Evolutionary conservation across 1,140 invertebrate species (phyloP).

Genomic region (Drosophila melanogaster): Release_6_plus_ISO1_MT NT_033777.3:13655001-13655500

Average conservation of each 20-base stretch:
- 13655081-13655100: constrained; percentile 24
- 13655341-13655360: constrained; percentile 39
- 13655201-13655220: neutral
- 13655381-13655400: constrained; percentile 55
- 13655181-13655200: neutral
- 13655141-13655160: neutral
- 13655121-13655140: constrained; percentile 19
- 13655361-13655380: constrained; percentile 64
- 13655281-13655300: constrained; percentile 61
- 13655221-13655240: neutral
- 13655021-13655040: constrained; percentile 41
- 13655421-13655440: constrained; percentile 90
- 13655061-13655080: constrained; percentile 40
- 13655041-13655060: constrained; percentile 8
- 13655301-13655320: constrained; percentile 58
- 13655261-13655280: constrained; percentile 68
- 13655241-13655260: constrained; percentile 47
- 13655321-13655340: constrained; percentile 35
- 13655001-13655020: constrained; percentile 35
- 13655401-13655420: constrained; percentile 51
- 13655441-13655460: constrained; percentile 89
- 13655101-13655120: constrained; percentile 12
- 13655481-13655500: constrained; percentile 85
- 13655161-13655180: neutral
- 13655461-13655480: constrained; percentile 59